Base-by-base conservation (phyloP, 2,113 vertebrate species). In the Salvelinus fontinalis region DNA sequence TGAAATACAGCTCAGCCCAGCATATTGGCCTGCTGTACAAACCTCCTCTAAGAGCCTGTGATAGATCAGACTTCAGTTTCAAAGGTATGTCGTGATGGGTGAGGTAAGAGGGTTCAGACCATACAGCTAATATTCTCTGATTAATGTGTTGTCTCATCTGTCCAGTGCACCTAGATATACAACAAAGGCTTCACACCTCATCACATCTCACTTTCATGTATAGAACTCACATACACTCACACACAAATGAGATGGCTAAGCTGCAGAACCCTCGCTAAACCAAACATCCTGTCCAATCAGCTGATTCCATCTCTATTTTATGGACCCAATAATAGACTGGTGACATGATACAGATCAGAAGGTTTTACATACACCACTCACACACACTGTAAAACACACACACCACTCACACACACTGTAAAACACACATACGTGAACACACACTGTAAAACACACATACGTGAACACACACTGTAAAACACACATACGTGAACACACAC, bases 201-300 rank as follows among this genome's bases (percentile, higher is more conserved):
- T 44, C 39, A 44, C 39, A 9, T 9, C 9, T 11, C 39, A 3
- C 39, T 44, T 44, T 44, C 39, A 44, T 44, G 39, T 44, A 11
- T 9, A 44, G 39, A 44, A 44, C 9, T 44, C 9, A 44, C 39
- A 44, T 44, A 44, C 39, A 11, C 39, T 44, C 34, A 39, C 34
- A 39, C 34, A 39, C 39, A 44, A 9, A 44, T 44, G 39, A 44
- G 39, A 44, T 9, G 39, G 7, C 39, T 11, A 11, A 11, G 57
- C 75, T 73, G 73, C 72, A 85, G 83, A 87, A 86, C 81, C 57
- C 69, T 80, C 68, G 71, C 81, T 82, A 82, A 68, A 71, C 75
- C 29, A n/a, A 84, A 77, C 70, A 77, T 59, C 65, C 54, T 72
- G 71, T 86, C 71, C 76, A 57, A 54, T 54, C 4, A 64, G 75